These are phyloP conservation scores for Mallateleia sp. DNA, from an alignment of 2,888 invertebrate genomes.

Conservation along the genomic window DNA sequence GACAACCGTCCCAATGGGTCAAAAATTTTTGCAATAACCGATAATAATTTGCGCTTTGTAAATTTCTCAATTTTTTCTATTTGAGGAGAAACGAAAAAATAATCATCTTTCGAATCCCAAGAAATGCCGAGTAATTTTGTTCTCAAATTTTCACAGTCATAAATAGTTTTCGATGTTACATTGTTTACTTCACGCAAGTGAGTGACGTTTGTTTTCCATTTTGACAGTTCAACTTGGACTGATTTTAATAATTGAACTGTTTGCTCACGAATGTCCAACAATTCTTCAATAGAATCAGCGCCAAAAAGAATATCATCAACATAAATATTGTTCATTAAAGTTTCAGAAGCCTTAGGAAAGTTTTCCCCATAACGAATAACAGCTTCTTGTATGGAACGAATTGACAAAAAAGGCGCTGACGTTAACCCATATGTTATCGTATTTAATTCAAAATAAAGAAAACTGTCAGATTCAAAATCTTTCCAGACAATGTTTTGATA, in stretches of 20 bases:
- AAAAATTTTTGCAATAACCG: conserved; percentile 6
- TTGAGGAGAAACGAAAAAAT: neutral
- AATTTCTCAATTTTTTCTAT: too few relatives aligned
- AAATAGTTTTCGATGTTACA: too few relatives aligned
- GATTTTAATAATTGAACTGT: too few relatives aligned
- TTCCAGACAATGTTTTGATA: neutral
- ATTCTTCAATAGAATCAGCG: neutral
- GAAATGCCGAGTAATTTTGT: neutral
- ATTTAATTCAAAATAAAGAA: conserved; percentile 1
- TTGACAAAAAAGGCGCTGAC: neutral
- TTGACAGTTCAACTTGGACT: too few relatives aligned
- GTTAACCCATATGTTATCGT: neutral
- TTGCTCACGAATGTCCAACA: neutral
- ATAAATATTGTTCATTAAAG: neutral
- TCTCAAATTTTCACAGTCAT: too few relatives aligned
- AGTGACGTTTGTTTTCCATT: too few relatives aligned
- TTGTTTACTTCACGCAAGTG: too few relatives aligned
- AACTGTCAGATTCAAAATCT: neutral
- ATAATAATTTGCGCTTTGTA: too few relatives aligned
- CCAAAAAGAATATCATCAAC: conserved; percentile 18
- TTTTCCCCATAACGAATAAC: neutral
- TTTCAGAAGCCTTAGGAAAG: neutral
- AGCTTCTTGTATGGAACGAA: neutral
- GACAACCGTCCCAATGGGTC: neutral
- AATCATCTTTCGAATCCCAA: neutral